Percentiles rank a stretch among this genome's conserved stretches.
These are phyloP conservation scores for Tupiocoris notatus DNA, from an alignment of 2,888 invertebrate genomes.

Conservation along the genomic window DNA sequence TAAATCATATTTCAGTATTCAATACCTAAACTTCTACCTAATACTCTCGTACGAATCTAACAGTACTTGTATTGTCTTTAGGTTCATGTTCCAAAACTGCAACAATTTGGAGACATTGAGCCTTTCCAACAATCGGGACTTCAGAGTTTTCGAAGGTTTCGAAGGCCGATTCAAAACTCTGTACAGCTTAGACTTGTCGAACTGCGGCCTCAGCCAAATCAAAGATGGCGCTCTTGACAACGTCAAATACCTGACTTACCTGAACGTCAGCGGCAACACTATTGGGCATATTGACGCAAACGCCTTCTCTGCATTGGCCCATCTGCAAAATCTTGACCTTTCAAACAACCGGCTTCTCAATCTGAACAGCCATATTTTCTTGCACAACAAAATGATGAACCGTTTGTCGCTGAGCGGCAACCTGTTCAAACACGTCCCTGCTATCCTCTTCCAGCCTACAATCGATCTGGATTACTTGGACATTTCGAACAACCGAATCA, in stretches of 20 bases:
- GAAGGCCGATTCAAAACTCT: slow-evolving; percentile 59
- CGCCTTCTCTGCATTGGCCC: slow-evolving; percentile 56
- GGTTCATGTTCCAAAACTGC: slow-evolving; percentile 67
- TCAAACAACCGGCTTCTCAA: slow-evolving; percentile 67
- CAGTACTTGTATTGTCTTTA: no score
- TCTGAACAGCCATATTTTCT: slow-evolving; percentile 65
- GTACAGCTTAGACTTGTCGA: slow-evolving; percentile 70
- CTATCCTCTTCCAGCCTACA: slow-evolving; percentile 65
- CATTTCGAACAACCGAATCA: slow-evolving; percentile 67
- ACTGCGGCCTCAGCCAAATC: slow-evolving; percentile 67
- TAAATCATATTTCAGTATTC: background rate
- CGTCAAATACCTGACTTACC: slow-evolving; percentile 67
- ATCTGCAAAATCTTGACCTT: slow-evolving; percentile 68
- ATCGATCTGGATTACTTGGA: slow-evolving; percentile 66
- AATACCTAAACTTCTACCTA: background rate
- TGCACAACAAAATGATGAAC: slow-evolving; percentile 64
- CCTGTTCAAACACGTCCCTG: slow-evolving; percentile 65
- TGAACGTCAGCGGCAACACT: slow-evolving; percentile 67
- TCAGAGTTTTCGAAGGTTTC: slow-evolving; percentile 48
- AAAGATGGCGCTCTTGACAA: slow-evolving; percentile 66
- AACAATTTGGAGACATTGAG: slow-evolving; percentile 66
- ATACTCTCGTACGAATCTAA: background rate
- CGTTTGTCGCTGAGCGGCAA: slow-evolving; percentile 72
- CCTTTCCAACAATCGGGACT: slow-evolving; percentile 47
- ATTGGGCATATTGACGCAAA: slow-evolving; percentile 59